Evolutionary conservation across 2,113 vertebrate genomes (phyloP).

Genomic region (Laterallus jamaicensis): DNA sequence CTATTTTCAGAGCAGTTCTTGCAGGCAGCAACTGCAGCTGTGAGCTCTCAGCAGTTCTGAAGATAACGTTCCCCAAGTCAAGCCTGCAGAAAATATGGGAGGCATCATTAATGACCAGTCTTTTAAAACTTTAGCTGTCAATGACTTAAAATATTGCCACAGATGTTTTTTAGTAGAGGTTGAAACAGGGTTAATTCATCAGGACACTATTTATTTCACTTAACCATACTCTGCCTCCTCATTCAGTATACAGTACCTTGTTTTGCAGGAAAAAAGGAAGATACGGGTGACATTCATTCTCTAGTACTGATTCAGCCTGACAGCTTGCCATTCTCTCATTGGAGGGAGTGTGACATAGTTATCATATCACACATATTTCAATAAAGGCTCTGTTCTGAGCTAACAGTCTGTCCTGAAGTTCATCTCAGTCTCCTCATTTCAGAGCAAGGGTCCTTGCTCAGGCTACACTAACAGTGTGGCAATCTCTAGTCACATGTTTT

Average conservation of each 20-base stretch:
- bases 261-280: not conserved
- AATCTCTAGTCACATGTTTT: not conserved
- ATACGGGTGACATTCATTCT: not conserved
- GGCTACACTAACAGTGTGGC: too few relatives aligned
- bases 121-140: not conserved
- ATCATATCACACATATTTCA: not conserved
- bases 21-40: not conserved
- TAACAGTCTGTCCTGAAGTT: not conserved
- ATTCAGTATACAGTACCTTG: not conserved
- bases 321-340: not conserved
- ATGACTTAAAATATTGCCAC: not conserved
- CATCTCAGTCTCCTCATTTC: not conserved
- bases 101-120: not conserved
- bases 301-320: not conserved
- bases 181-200: not conserved
- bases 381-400: not conserved
- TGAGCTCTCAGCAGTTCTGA: conserved; percentile 11
- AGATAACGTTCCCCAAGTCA: not conserved
- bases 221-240: not conserved
- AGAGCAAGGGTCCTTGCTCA: not conserved
- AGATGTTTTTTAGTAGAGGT: not conserved
- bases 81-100: not conserved
- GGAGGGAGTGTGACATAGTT: not conserved
- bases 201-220: not conserved
- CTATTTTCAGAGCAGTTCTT: conserved; percentile 11